Evolutionary conservation across 2,888 invertebrate species (phyloP).

Genomic region (Tolmerus cingulatus): DNA sequence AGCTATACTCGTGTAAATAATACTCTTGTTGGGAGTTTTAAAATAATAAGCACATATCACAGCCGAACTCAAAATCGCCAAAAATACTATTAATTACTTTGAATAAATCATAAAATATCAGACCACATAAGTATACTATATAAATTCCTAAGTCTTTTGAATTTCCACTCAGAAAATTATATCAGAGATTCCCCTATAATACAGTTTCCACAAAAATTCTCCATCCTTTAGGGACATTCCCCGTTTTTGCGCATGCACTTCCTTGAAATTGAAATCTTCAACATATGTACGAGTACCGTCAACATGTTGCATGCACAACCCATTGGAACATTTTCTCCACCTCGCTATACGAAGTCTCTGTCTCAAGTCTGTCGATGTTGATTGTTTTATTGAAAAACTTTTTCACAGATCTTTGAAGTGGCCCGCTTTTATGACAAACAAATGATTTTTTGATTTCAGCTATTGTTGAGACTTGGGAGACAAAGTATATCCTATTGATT

Average conservation of each 20-base stretch:
- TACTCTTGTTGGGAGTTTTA: no score
- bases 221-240: not conserved
- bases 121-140: not conserved
- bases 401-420: conserved; percentile 20
- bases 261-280: not conserved
- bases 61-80: no score
- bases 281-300: not conserved
- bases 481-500: not conserved
- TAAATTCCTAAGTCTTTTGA: not conserved
- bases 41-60: no score
- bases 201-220: not conserved
- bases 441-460: conserved; percentile 1
- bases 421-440: not conserved
- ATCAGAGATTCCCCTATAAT: not conserved
- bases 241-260: not conserved
- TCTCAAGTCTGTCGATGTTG: not conserved
- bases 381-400: conserved; percentile 38
- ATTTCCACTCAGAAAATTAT: not conserved
- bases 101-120: no score
- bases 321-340: not conserved
- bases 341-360: not conserved
- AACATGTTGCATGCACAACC: not conserved
- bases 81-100: no score
- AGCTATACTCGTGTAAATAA: no score
- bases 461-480: not conserved